phyloP scores from a whole-genome alignment of 2,888 invertebrate genomes.

The Drosophila lutescens region DNA sequence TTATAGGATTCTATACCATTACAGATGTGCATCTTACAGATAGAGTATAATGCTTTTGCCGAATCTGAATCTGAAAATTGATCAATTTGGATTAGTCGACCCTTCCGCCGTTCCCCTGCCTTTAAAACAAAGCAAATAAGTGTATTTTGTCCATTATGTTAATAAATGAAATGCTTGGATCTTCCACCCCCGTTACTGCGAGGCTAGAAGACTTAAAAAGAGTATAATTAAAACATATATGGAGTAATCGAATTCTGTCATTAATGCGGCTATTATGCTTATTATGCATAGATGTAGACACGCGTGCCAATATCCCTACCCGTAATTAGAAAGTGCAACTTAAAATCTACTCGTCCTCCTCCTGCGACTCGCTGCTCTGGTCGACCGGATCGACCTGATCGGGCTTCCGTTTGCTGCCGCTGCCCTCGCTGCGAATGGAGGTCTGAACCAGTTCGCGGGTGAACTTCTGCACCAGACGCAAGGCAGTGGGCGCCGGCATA shows the following conservation, averaged over 20 bases:
- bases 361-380: constrained; percentile 54
- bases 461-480: constrained; percentile 82
- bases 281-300: constrained; percentile 23
- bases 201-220: constrained; percentile 28
- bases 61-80: constrained; percentile 22
- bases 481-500: constrained; percentile 77
- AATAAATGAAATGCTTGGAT: constrained; percentile 35
- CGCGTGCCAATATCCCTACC: constrained; percentile 32
- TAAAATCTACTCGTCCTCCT: constrained; percentile 36
- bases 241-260: constrained; percentile 34
- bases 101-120: constrained; percentile 13
- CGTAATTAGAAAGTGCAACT: constrained; percentile 33
- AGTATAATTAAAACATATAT: constrained; percentile 26
- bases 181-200: constrained; percentile 8
- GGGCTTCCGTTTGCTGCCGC: constrained; percentile 9
- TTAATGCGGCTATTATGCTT: constrained; percentile 32
- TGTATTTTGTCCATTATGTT: constrained; percentile 38
- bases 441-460: constrained; percentile 82
- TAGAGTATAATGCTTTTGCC: constrained; percentile 22
- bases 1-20: constrained; percentile 40
- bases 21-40: constrained; percentile 32
- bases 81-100: constrained; percentile 26
- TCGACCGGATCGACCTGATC: constrained; percentile 34
- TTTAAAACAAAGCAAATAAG: constrained; percentile 41
- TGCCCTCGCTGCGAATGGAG: constrained; percentile 54